phyloP scores from a whole-genome alignment of 2,113 vertebrate genomes.

The Clarias magur region DNA sequence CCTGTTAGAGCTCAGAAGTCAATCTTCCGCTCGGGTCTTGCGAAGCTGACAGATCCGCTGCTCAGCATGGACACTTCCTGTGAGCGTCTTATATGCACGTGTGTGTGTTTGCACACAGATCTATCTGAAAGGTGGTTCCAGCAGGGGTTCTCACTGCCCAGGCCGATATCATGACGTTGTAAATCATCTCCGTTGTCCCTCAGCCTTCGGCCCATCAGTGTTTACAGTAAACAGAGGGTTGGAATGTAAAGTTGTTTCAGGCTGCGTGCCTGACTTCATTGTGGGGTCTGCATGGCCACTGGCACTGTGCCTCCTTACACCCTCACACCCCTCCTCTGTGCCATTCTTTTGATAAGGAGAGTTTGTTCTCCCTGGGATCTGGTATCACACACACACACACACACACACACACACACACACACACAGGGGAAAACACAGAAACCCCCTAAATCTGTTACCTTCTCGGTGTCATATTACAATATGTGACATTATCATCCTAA shows the following conservation, averaged over 20 bases:
- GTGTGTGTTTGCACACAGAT: slow-evolving; percentile 5
- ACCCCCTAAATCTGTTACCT: slow-evolving; percentile 28
- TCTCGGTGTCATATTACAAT: slow-evolving; percentile 2
- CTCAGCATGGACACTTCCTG: slow-evolving; percentile 32
- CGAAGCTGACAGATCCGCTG: slow-evolving; percentile 18
- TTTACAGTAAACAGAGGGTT: slow-evolving; percentile 67
- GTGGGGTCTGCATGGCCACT: slow-evolving; percentile 30
- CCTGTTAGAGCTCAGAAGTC: neutral
- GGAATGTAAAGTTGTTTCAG: slow-evolving; percentile 61
- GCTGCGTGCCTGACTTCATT: slow-evolving; percentile 35
- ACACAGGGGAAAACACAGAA: slow-evolving; percentile 16
- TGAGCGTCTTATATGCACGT: neutral
- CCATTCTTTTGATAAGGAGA: slow-evolving; percentile 64
- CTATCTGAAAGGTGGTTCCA: slow-evolving; percentile 31
- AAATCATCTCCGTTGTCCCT: slow-evolving; percentile 54
- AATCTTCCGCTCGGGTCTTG: neutral
- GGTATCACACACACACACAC: slow-evolving; percentile 51
- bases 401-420: slow-evolving; percentile 23
- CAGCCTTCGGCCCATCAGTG: slow-evolving; percentile 42
- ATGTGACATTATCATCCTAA: slow-evolving; percentile 19
- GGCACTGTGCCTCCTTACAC: slow-evolving; percentile 37
- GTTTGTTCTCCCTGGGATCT: slow-evolving; percentile 66
- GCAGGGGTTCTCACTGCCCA: slow-evolving; percentile 21
- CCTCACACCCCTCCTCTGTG: slow-evolving; percentile 28
- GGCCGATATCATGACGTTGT: slow-evolving; percentile 45